Evolutionary conservation across 2,888 invertebrate genomes (phyloP).

Genomic region (Pedicia rivosa): DNA sequence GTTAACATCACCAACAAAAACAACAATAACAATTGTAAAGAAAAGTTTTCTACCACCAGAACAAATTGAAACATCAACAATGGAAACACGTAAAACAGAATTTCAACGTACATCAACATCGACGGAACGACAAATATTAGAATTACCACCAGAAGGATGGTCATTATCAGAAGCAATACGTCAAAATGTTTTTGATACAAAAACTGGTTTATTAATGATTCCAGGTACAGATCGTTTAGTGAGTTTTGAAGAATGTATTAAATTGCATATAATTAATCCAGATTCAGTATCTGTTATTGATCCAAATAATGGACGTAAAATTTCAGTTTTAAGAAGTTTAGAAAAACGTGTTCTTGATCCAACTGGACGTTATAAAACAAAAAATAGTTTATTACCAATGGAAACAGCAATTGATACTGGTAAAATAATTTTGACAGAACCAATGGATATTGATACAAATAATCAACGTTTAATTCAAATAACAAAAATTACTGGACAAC

Average conservation of each 20-base stretch:
- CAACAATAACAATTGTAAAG: slow-evolving; percentile 42
- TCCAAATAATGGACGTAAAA: slow-evolving; percentile 49
- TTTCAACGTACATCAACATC: slow-evolving; percentile 13
- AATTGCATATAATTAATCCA: slow-evolving; percentile 69
- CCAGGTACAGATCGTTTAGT: slow-evolving; percentile 73
- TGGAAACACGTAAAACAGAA: slow-evolving; percentile 31
- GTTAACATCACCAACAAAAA: slow-evolving; percentile 34
- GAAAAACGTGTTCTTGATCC: slow-evolving; percentile 63
- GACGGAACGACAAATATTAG: slow-evolving; percentile 52
- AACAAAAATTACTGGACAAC: slow-evolving; percentile 53
- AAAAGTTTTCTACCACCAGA: slow-evolving; percentile 29
- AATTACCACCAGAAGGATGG: slow-evolving; percentile 74
- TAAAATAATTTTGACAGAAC: slow-evolving; percentile 43
- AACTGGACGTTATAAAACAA: slow-evolving; percentile 54
- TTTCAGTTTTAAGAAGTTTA: slow-evolving; percentile 53
- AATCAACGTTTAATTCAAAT: slow-evolving; percentile 51
- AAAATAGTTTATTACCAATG: slow-evolving; percentile 46
- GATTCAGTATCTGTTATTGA: slow-evolving; percentile 70
- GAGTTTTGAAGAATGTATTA: slow-evolving; percentile 75
- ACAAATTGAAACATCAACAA: slow-evolving; percentile 16
- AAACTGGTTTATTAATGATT: slow-evolving; percentile 68
- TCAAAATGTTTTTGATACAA: slow-evolving; percentile 65
- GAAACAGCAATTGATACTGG: slow-evolving; percentile 53
- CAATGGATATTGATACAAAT: slow-evolving; percentile 32
- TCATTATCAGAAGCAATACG: slow-evolving; percentile 67